Evolutionary conservation across 2,888 invertebrate genomes (phyloP).

Genomic region (Escarpia spicata): DNA sequence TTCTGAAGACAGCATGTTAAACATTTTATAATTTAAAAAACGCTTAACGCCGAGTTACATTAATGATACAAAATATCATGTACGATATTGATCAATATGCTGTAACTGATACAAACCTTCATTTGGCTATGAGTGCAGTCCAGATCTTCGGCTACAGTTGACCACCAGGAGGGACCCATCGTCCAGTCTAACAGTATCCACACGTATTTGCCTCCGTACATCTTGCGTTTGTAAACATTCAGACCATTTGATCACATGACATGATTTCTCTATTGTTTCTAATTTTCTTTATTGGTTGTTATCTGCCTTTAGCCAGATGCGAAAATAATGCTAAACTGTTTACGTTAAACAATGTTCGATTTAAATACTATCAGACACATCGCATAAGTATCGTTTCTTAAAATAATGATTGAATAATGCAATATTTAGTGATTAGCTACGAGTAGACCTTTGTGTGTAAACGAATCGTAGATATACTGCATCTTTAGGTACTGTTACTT

Average conservation of each 20-base stretch:
- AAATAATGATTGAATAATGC: not conserved
- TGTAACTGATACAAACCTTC: not conserved
- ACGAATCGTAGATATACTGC: not conserved
- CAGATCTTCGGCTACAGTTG: not conserved
- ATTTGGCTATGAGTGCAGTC: not conserved
- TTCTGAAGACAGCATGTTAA: too few relatives aligned
- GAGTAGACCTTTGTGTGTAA: too few relatives aligned
- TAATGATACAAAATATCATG: too few relatives aligned
- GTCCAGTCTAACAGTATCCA: slow-evolving; percentile 77
- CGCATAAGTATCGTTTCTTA: not conserved
- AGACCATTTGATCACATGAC: slow-evolving; percentile 24
- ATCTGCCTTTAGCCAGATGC: not conserved
- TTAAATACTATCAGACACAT: not conserved
- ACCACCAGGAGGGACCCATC: not conserved
- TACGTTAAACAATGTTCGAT: not conserved
- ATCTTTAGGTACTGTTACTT: too few relatives aligned
- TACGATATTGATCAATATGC: not conserved
- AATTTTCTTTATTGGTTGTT: too few relatives aligned
- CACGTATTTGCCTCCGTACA: slow-evolving; percentile 89
- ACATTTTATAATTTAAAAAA: too few relatives aligned
- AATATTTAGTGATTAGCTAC: not conserved
- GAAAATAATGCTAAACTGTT: not conserved
- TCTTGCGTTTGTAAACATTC: slow-evolving; percentile 81
- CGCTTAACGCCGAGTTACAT: too few relatives aligned
- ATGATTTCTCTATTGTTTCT: not conserved